phyloP scores from a whole-genome alignment of 2,113 vertebrate genomes.

The Cyprinus carpio region DNA sequence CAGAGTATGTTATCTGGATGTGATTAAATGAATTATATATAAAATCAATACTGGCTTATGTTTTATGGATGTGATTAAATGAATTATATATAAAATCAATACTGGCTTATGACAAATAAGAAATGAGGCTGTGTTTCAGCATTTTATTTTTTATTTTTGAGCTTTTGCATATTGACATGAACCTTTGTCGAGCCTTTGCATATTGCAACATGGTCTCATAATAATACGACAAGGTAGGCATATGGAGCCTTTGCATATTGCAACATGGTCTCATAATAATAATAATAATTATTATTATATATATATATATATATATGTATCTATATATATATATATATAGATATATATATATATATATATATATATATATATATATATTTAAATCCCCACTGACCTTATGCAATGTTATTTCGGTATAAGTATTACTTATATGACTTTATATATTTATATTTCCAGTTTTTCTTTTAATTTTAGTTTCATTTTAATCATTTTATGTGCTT shows the following conservation, averaged over 20 bases:
- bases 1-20: background rate
- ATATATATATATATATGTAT: too few species aligned
- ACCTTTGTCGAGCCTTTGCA: background rate
- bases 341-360: too few species aligned
- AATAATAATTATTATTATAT: too few species aligned
- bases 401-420: background rate
- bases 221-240: too few species aligned
- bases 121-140: background rate
- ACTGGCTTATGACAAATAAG: background rate
- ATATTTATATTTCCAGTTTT: background rate
- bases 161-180: background rate
- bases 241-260: too few species aligned
- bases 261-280: too few species aligned
- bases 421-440: background rate
- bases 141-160: background rate
- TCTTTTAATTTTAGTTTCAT: background rate
- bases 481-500: background rate
- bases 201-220: too few species aligned
- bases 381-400: background rate
- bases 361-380: too few species aligned
- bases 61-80: background rate
- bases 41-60: background rate
- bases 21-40: background rate
- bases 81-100: background rate
- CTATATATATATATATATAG: too few species aligned